Percentiles rank a stretch among this genome's conserved stretches.
phyloP scores from a whole-genome alignment of 2,113 vertebrate species.

The Erpornis zantholeuca region DNA sequence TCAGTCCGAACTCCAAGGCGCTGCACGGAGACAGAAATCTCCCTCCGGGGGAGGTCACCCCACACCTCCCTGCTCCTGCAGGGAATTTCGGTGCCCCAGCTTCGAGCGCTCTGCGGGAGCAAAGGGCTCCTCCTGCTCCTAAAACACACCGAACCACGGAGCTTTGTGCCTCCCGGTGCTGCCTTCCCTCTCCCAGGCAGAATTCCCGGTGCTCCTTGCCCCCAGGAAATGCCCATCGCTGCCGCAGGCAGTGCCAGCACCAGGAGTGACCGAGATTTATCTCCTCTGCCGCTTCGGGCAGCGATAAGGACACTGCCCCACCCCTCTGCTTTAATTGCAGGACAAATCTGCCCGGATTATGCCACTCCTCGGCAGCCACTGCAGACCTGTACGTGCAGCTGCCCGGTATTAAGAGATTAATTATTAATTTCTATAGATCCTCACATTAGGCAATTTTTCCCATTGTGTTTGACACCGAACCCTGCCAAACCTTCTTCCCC shows the following conservation, averaged over 20 bases:
- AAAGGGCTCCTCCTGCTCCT: too few species aligned
- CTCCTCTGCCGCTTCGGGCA: neutral
- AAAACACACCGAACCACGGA: neutral
- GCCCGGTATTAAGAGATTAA: neutral
- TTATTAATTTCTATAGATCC: constrained; percentile 8
- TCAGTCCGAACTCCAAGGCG: fast-evolving
- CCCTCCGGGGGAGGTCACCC: neutral
- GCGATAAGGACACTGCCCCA: neutral
- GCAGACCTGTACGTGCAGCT: neutral
- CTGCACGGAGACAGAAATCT: neutral
- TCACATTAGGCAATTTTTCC: neutral
- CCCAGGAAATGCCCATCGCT: neutral
- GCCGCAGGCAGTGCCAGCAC: neutral
- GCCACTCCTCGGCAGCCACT: constrained; percentile 16
- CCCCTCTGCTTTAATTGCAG: neutral
- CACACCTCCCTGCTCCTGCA: neutral
- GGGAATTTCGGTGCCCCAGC: neutral
- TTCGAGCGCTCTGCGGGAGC: neutral
- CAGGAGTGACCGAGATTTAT: neutral
- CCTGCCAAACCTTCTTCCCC: neutral
- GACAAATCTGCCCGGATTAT: neutral
- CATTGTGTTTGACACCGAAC: neutral
- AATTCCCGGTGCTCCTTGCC: neutral
- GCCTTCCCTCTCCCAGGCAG: neutral
- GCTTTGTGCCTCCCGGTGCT: fast-evolving